Percentiles rank a stretch among this genome's conserved stretches.
phyloP scores from a whole-genome alignment of 2,888 invertebrate species.

The Xanthorhoe spadicearia region DNA sequence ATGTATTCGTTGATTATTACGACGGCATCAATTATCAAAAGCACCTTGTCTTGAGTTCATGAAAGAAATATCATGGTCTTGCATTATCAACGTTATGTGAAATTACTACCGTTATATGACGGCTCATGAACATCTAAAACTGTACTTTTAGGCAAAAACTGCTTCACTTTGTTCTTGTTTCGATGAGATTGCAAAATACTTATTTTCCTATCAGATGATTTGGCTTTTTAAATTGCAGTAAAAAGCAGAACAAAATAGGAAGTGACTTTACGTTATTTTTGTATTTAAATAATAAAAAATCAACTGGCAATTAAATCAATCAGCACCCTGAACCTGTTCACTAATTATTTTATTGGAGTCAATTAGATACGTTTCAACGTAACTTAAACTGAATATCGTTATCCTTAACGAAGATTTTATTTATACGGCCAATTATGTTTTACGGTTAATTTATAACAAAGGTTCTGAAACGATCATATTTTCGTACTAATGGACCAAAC shows the following conservation, averaged over 20 bases:
- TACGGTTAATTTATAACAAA: not conserved
- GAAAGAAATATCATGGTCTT: too few species aligned
- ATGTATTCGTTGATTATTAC: too few species aligned
- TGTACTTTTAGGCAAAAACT: constrained; percentile 37
- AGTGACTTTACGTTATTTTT: constrained; percentile 6
- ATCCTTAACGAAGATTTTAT: constrained; percentile 50
- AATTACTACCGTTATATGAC: not conserved
- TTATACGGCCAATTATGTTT: constrained; percentile 40
- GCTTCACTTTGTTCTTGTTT: constrained; percentile 49
- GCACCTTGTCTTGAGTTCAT: too few species aligned
- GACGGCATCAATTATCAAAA: too few species aligned
- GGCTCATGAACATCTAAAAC: not conserved
- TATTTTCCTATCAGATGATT: constrained; percentile 36
- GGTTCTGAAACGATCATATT: not conserved
- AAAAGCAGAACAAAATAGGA: constrained; percentile 5
- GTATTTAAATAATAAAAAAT: constrained; percentile 8
- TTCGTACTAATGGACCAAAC: too few species aligned
- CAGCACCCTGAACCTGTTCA: constrained; percentile 23
- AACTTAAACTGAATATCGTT: constrained; percentile 36
- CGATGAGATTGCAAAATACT: constrained; percentile 50
- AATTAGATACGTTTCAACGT: constrained; percentile 17
- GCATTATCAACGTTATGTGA: too few species aligned
- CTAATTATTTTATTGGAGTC: constrained; percentile 8
- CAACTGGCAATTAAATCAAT: constrained; percentile 36
- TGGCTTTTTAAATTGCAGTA: constrained; percentile 4